Evolutionary conservation across 1,140 invertebrate species (phyloP).

Genomic region (Brachionus rubens): DNA sequence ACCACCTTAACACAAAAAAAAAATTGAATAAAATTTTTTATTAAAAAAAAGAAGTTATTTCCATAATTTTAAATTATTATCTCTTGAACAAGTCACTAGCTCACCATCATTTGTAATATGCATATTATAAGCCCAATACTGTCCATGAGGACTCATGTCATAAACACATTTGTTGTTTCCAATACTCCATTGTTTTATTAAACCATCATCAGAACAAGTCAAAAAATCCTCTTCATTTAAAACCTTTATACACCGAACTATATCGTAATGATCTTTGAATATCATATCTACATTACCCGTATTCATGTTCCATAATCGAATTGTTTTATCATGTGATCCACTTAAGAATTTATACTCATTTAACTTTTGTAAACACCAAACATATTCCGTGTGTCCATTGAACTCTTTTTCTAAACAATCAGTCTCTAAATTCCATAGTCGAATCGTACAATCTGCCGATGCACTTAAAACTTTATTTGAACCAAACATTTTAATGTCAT

Average conservation of each 20-base stretch:
- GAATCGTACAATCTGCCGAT: neutral
- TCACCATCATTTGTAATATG: too few species aligned
- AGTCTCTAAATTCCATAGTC: neutral
- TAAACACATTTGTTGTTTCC: too few species aligned
- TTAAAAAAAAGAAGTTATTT: too few species aligned
- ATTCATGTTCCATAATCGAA: neutral
- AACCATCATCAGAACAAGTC: neutral
- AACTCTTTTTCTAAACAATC: neutral
- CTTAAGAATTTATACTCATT: neutral
- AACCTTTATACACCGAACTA: neutral
- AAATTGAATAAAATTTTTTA: too few species aligned
- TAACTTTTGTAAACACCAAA: conserved; percentile 7
- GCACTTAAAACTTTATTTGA: neutral
- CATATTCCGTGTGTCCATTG: neutral
- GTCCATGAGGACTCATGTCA: too few species aligned
- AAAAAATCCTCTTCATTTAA: neutral
- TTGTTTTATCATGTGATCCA: neutral
- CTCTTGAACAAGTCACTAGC: too few species aligned
- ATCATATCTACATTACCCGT: neutral
- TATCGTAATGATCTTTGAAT: neutral
- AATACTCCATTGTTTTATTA: neutral
- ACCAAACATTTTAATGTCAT: neutral
- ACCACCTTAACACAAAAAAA: too few species aligned
- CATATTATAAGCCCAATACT: too few species aligned
- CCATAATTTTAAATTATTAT: too few species aligned